Conservation (phyloP, 2,888 invertebrate genomes). For the Tipula helvola region DNA sequence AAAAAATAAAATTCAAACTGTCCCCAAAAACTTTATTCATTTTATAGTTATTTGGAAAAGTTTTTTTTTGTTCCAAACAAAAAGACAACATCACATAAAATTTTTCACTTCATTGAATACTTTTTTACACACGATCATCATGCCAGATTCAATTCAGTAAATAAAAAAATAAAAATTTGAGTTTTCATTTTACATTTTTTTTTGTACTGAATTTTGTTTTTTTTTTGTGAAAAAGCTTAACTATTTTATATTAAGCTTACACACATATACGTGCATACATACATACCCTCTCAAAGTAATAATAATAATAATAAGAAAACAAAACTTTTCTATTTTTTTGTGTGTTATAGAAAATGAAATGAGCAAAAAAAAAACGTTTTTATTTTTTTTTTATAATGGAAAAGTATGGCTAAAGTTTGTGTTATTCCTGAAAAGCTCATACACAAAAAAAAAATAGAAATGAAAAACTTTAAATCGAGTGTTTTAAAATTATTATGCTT, state of each 20-base stretch:
- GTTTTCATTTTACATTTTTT: neutral
- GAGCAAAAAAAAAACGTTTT: neutral
- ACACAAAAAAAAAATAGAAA: neutral
- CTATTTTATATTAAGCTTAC: neutral
- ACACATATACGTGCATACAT: neutral
- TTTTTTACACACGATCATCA: slow-evolving; percentile 9
- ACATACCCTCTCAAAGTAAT: neutral
- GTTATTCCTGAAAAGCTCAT: neutral
- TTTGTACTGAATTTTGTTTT: neutral
- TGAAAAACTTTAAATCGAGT: neutral
- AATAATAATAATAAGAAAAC: neutral
- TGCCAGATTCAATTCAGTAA: slow-evolving; percentile 7
- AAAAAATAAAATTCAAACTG: neutral
- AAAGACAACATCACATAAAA: slow-evolving; percentile 5
- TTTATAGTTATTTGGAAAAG: slow-evolving; percentile 4
- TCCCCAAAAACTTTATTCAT: slow-evolving; percentile 6
- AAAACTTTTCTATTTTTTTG: neutral
- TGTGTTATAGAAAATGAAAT: neutral
- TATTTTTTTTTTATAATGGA: neutral
- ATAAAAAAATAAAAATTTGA: neutral
- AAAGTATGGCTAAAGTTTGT: neutral
- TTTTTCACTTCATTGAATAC: slow-evolving; percentile 10
- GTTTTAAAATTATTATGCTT: neutral
- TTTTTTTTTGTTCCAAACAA: neutral
- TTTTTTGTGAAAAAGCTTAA: neutral